phyloP scores from a whole-genome alignment of 2,797 vertebrate species.

The Cynodonichthys magdalenae region DNA sequence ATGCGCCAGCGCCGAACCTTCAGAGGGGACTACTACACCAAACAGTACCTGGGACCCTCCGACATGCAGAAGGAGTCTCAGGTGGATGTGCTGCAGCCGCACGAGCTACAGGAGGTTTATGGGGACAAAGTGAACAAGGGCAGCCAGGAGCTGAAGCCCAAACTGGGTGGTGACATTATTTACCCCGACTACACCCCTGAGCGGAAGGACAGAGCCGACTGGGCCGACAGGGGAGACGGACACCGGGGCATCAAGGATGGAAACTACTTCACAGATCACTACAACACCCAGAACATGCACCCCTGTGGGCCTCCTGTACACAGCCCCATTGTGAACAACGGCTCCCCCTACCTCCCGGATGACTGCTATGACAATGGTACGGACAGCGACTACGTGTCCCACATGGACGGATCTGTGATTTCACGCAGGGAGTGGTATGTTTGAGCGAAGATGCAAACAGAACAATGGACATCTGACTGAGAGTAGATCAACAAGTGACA shows the following conservation, averaged over 20 bases:
- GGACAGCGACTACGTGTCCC: slow-evolving; percentile 96
- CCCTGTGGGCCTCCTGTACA: slow-evolving; percentile 79
- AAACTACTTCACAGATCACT: slow-evolving; percentile 77
- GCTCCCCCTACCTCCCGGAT: slow-evolving; percentile 90
- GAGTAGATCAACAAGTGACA: slow-evolving; percentile 53
- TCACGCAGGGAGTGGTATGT: slow-evolving; percentile 99
- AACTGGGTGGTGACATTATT: slow-evolving; percentile 84
- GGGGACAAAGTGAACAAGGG: slow-evolving; percentile 78
- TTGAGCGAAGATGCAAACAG: slow-evolving; percentile 68
- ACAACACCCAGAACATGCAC: slow-evolving; percentile 81
- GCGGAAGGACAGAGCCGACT: slow-evolving; percentile 88
- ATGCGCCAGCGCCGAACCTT: slow-evolving; percentile 94
- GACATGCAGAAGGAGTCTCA: slow-evolving; percentile 99
- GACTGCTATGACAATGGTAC: slow-evolving; percentile 91
- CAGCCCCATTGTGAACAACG: slow-evolving; percentile 76
- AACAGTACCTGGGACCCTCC: slow-evolving; percentile 95
- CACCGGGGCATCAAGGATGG: slow-evolving; percentile 82
- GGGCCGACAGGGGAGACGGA: slow-evolving; percentile 86
- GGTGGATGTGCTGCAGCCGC: slow-evolving; percentile 94
- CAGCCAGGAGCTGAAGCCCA: slow-evolving; percentile 83
- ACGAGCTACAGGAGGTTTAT: slow-evolving; percentile 91
- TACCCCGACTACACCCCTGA: slow-evolving; percentile 92
- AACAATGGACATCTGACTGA: slow-evolving; percentile 45
- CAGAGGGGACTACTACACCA: slow-evolving; percentile 98
- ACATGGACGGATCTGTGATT: slow-evolving; percentile 97